Percentiles rank a stretch among this genome's conserved stretches.
phyloP scores from a whole-genome alignment of 2,113 vertebrate species.

The Syngnathus typhle region DNA sequence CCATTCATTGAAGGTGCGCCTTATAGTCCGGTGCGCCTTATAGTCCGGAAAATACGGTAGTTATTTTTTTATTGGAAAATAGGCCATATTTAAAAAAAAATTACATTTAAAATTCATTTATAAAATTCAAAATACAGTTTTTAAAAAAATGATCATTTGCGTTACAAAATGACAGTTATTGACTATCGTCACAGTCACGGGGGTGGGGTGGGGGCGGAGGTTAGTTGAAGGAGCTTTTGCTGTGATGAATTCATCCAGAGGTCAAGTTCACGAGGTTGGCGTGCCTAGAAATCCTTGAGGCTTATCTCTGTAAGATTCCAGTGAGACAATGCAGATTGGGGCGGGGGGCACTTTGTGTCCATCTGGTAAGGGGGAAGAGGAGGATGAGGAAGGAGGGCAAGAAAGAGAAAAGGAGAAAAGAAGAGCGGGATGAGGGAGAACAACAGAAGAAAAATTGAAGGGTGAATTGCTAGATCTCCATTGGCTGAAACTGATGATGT shows the following conservation, averaged over 20 bases:
- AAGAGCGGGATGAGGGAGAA: not conserved
- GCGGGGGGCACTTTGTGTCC: conserved; percentile 20
- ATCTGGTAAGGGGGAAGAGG: conserved; percentile 28
- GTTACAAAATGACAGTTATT: not conserved
- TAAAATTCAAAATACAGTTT: too few relatives aligned
- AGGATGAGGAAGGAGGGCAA: not conserved
- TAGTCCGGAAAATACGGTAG: too few relatives aligned
- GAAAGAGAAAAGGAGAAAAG: not conserved
- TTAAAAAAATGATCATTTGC: not conserved
- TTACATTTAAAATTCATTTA: too few relatives aligned
- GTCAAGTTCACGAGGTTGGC: conserved; percentile 59
- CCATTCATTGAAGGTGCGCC: too few relatives aligned
- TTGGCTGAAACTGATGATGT: not conserved
- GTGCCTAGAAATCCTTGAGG: conserved; percentile 44
- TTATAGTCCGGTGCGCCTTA: too few relatives aligned
- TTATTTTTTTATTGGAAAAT: too few relatives aligned
- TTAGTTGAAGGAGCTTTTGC: conserved; percentile 15
- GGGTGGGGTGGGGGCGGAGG: not conserved
- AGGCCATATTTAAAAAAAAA: too few relatives aligned
- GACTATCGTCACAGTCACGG: conserved; percentile 2
- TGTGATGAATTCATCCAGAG: conserved; percentile 49
- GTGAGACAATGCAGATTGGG: conserved; percentile 31
- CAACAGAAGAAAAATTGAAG: not conserved
- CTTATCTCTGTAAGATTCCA: conserved; percentile 48
- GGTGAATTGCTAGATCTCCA: not conserved